Percentiles rank a stretch among this genome's conserved stretches.
These are phyloP conservation scores for Potamilus streckersoni DNA, from an alignment of 1,140 invertebrate genomes.

Conservation along the genomic window DNA sequence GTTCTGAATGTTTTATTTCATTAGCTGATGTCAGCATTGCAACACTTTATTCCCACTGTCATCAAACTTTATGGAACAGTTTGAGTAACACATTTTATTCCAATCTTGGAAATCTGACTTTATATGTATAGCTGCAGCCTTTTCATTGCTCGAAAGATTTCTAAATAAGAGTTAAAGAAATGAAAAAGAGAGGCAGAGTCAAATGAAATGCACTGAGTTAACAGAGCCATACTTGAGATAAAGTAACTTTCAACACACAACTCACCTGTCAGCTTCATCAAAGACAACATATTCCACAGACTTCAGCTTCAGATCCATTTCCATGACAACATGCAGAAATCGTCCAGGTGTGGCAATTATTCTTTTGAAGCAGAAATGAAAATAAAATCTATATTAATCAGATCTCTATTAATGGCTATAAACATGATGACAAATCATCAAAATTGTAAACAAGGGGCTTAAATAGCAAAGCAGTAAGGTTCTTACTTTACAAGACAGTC, in stretches of 20 bases:
- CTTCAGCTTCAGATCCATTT: conserved; percentile 92
- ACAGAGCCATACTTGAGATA: background rate
- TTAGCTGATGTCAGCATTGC: too few species aligned
- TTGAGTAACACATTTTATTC: too few species aligned
- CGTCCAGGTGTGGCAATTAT: conserved; percentile 98
- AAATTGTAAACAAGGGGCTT: background rate
- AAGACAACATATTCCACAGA: conserved; percentile 94
- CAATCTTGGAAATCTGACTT: background rate
- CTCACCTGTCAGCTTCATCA: conserved; percentile 94
- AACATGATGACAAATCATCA: background rate
- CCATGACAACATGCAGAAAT: conserved; percentile 95
- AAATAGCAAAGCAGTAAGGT: background rate
- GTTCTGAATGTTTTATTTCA: too few species aligned
- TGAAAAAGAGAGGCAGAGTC: background rate
- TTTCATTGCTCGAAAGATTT: background rate
- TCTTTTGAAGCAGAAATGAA: conserved; percentile 46
- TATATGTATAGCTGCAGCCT: background rate
- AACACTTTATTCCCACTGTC: too few species aligned
- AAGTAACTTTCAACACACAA: background rate
- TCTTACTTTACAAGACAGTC: background rate
- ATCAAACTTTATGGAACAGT: too few species aligned
- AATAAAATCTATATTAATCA: background rate
- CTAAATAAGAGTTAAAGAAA: background rate
- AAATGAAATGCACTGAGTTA: too few species aligned
- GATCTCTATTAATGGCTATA: background rate